Conservation (phyloP, 2,797 vertebrate genomes). For the Sphaeramia orbicularis region DNA sequence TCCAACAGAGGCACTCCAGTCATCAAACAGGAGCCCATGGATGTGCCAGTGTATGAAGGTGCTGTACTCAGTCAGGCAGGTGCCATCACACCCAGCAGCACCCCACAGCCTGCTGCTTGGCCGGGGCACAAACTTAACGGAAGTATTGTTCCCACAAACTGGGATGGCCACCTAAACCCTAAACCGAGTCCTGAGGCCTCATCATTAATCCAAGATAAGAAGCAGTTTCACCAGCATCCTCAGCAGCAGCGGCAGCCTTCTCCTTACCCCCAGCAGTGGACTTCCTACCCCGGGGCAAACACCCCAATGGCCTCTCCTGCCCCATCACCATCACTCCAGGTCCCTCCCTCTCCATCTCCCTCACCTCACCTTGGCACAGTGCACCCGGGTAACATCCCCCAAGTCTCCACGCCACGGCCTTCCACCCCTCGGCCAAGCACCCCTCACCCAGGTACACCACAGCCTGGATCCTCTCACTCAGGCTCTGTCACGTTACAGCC, state of each 20-base stretch:
- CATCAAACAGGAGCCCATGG: constrained; percentile 95
- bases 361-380: constrained; percentile 73
- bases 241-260: constrained; percentile 75
- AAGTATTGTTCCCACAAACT: constrained; percentile 81
- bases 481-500: constrained; percentile 59
- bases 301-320: constrained; percentile 72
- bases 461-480: constrained; percentile 16
- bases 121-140: constrained; percentile 87
- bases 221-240: constrained; percentile 80
- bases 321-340: constrained; percentile 73
- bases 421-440: constrained; percentile 63
- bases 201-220: constrained; percentile 74
- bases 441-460: constrained; percentile 26
- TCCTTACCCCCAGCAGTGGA: constrained; percentile 86
- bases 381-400: constrained; percentile 12
- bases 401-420: constrained; percentile 55
- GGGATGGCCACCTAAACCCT: constrained; percentile 82
- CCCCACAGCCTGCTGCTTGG: constrained; percentile 81
- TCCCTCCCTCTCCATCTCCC: constrained; percentile 71
- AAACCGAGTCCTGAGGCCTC: constrained; percentile 63
- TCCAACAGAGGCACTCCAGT: constrained; percentile 79
- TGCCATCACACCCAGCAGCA: constrained; percentile 69
- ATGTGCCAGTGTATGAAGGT: constrained; percentile 82
- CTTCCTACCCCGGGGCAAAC: constrained; percentile 79
- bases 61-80: constrained; percentile 59